phyloP scores from a whole-genome alignment of 35 echinoderm and acorn worm genomes.

The Anneissia japonica region DNA sequence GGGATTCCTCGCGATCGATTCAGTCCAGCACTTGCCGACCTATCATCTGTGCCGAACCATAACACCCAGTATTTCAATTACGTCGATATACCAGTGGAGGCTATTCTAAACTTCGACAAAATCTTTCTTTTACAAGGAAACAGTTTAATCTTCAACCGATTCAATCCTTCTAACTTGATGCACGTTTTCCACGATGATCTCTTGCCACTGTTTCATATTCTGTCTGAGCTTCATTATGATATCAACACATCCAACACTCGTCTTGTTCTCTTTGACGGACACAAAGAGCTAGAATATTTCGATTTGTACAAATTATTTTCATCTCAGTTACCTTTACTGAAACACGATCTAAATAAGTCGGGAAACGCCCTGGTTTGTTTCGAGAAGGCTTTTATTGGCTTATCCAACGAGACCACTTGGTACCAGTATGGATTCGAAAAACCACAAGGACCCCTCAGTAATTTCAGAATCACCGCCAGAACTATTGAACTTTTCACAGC shows the following conservation, averaged over 20 bases:
- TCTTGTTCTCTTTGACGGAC: constrained; percentile 65
- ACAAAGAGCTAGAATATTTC: constrained; percentile 46
- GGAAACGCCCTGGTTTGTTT: constrained; percentile 55
- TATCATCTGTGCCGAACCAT: constrained; percentile 82
- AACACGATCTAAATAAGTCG: constrained; percentile 22
- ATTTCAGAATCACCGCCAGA: constrained; percentile 42
- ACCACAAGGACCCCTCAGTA: constrained; percentile 65
- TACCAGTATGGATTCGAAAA: constrained; percentile 93
- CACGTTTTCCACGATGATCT: constrained; percentile 96
- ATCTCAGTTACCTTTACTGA: constrained; percentile 45
- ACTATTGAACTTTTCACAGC: constrained; percentile 57
- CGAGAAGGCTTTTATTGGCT: constrained; percentile 62
- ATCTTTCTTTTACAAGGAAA: constrained; percentile 33
- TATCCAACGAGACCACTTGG: constrained; percentile 68
- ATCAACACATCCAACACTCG: background rate
- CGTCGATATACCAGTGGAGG: constrained; percentile 34
- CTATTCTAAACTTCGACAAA: background rate
- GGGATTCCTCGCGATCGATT: constrained; percentile 62
- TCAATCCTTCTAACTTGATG: constrained; percentile 84
- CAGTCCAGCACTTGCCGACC: constrained; percentile 70
- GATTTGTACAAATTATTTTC: constrained; percentile 58
- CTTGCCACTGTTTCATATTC: constrained; percentile 64
- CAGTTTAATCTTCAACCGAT: constrained; percentile 78
- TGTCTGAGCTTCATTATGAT: constrained; percentile 18
- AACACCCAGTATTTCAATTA: constrained; percentile 96